Base-by-base conservation (phyloP, 2,888 invertebrate genomes). In the Brachylomia viminalis region DNA sequence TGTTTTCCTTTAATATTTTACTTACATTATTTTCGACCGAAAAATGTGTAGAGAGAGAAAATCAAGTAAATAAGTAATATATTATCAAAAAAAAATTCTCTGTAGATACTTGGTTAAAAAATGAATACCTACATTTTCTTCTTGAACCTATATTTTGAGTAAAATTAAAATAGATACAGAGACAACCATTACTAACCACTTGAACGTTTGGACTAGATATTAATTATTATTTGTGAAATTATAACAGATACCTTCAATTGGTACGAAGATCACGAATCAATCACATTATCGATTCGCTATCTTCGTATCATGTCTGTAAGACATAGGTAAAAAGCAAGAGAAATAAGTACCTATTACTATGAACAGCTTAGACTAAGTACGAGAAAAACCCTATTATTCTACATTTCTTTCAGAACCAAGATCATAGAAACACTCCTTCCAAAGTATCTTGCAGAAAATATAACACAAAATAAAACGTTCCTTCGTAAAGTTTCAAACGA, bases 401-500 rank as follows among this genome's bases (percentile, higher is more conserved):
- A 61, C 15, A 47, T n/a, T 72, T n/a, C 27, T 64, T 64, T 56
- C 15, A 45, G 64, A 61, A 23, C 74, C n/a, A 27, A 27, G 62
- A 56, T 42, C 38, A 27, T 11, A 64, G 30, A 30, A 74, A 56
- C 30, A 20, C 33, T 81, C n/a, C 33, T 27, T 49, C 2, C 23
- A 49, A 74, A 62, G 47, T 33, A 58, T 52, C 38, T 65, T 30
- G 47, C 20, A 78, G 58, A 72, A 75, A 68, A 81, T 71, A 65
- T 68, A 73, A 71, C 58, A 72, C 49, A 58, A 85, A 84, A 79
- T 70, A 72, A 72, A 79, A 74, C 66, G 72, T 62, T 81, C 52
- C 30, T 69, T 69, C 42, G 70, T 79, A 75, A 80, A 81, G 79
- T 77, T 85, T 75, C 69, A 79, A 87, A 82, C 80, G 85, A 83